These are phyloP conservation scores for Hyphantria cunea DNA, from an alignment of 1,140 invertebrate species.

Conservation along the genomic window DNA sequence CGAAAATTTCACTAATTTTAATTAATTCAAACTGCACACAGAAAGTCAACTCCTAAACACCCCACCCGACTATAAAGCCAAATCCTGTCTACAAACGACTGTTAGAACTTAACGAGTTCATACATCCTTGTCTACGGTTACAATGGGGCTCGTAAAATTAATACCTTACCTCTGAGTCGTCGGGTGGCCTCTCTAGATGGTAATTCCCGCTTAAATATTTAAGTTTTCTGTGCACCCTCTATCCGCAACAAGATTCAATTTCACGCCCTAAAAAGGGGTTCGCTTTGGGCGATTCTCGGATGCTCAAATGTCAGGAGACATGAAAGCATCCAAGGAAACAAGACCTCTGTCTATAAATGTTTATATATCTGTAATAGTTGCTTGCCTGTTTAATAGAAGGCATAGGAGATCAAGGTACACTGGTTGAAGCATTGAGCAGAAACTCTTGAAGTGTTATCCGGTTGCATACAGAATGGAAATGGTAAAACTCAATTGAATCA, in stretches of 20 bases:
- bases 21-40: slow-evolving; percentile 57
- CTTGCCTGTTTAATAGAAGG: slow-evolving; percentile 29
- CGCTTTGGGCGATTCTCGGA: slow-evolving; percentile 62
- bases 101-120: slow-evolving; percentile 73
- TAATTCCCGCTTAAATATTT: slow-evolving; percentile 76
- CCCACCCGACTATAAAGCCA: slow-evolving; percentile 43
- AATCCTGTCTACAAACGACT: slow-evolving; percentile 61
- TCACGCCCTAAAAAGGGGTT: slow-evolving; percentile 75
- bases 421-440: slow-evolving; percentile 48
- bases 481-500: slow-evolving; percentile 68
- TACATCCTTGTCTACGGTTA: slow-evolving; percentile 61
- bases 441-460: slow-evolving; percentile 66
- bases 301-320: slow-evolving; percentile 73
- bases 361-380: slow-evolving; percentile 4
- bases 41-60: slow-evolving; percentile 42
- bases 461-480: slow-evolving; percentile 67
- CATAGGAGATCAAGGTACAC: slow-evolving; percentile 44
- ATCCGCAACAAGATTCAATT: slow-evolving; percentile 79
- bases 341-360: slow-evolving; percentile 42
- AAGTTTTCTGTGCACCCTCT: slow-evolving; percentile 74
- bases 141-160: slow-evolving; percentile 74
- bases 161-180: slow-evolving; percentile 70
- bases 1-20: slow-evolving; percentile 53
- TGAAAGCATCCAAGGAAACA: slow-evolving; percentile 57
- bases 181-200: slow-evolving; percentile 63